A percentile compares a stretch with the other conserved stretches of the same genome.
Evolutionary conservation across 2,888 invertebrate genomes (phyloP).

Genomic region (Clostera curtula): DNA sequence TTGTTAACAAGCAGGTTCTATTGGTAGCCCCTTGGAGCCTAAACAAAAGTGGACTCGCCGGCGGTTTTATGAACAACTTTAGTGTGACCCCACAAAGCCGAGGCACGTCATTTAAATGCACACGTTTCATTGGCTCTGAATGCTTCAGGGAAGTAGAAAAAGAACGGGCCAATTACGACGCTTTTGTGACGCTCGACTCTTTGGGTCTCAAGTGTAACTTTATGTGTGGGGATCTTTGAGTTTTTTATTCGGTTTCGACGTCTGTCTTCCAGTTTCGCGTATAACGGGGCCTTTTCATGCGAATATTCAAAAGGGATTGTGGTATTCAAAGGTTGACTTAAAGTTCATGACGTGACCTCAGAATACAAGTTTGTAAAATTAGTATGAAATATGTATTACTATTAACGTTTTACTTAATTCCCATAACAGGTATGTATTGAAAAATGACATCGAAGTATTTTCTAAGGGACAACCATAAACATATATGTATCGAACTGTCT

Average conservation of each 20-base stretch:
- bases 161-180: conserved; percentile 74
- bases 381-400: too few relatives aligned
- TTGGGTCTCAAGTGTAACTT: conserved; percentile 69
- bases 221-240: conserved; percentile 50
- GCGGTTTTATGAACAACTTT: conserved; percentile 67
- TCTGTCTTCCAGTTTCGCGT: conserved; percentile 14
- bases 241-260: conserved; percentile 50
- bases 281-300: conserved; percentile 12
- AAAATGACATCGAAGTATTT: too few relatives aligned
- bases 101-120: conserved; percentile 74
- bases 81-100: conserved; percentile 72
- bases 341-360: too few relatives aligned
- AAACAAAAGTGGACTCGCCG: conserved; percentile 60
- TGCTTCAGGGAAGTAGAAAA: conserved; percentile 73
- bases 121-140: conserved; percentile 75
- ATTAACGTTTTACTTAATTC: too few relatives aligned
- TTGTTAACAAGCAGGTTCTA: conserved; percentile 60
- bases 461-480: too few relatives aligned
- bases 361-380: too few relatives aligned
- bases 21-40: conserved; percentile 48
- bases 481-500: too few relatives aligned
- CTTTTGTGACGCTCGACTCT: conserved; percentile 70
- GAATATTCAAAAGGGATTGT: conserved; percentile 4
- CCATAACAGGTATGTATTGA: too few relatives aligned
- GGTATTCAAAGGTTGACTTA: too few relatives aligned